phyloP scores from a whole-genome alignment of 1,140 invertebrate genomes.

The Tyrophagus putrescentiae region DNA sequence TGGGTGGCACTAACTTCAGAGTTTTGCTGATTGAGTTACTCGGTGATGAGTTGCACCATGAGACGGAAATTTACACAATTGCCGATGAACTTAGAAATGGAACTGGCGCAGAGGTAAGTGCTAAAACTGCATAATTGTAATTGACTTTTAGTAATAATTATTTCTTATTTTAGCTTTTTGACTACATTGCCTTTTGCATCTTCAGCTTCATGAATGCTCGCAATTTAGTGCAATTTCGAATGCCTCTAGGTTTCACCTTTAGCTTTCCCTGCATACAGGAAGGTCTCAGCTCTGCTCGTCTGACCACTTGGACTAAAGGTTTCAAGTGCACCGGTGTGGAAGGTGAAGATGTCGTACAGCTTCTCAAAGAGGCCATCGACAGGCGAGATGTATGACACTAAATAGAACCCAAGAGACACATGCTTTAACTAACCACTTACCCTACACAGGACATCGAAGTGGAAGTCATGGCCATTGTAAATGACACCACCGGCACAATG shows the following conservation, averaged over 20 bases:
- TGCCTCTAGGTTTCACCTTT: constrained; percentile 96
- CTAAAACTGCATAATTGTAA: background rate
- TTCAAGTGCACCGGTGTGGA: constrained; percentile 77
- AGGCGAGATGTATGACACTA: constrained; percentile 41
- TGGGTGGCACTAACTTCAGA: constrained; percentile 96
- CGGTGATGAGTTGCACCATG: constrained; percentile 54
- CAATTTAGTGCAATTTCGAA: constrained; percentile 48
- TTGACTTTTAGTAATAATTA: constrained; percentile 5
- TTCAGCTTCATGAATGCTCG: constrained; percentile 73
- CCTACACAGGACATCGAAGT: constrained; percentile 50
- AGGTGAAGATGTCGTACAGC: constrained; percentile 63
- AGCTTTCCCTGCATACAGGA: constrained; percentile 85
- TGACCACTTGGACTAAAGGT: constrained; percentile 89
- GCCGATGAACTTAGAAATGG: constrained; percentile 85
- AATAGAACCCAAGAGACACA: background rate
- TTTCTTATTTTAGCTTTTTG: constrained; percentile 56
- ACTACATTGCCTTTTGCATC: constrained; percentile 94
- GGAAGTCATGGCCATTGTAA: constrained; percentile 79
- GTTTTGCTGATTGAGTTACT: constrained; percentile 78
- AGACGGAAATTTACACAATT: constrained; percentile 89
- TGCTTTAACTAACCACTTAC: constrained; percentile 8
- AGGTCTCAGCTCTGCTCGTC: constrained; percentile 69
- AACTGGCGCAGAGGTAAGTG: constrained; percentile 41
- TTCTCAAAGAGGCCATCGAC: constrained; percentile 63
- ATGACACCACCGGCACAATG: constrained; percentile 90